Base-by-base conservation (phyloP, 2,797 vertebrate genomes). In the Acipenser oxyrinchus region DNA sequence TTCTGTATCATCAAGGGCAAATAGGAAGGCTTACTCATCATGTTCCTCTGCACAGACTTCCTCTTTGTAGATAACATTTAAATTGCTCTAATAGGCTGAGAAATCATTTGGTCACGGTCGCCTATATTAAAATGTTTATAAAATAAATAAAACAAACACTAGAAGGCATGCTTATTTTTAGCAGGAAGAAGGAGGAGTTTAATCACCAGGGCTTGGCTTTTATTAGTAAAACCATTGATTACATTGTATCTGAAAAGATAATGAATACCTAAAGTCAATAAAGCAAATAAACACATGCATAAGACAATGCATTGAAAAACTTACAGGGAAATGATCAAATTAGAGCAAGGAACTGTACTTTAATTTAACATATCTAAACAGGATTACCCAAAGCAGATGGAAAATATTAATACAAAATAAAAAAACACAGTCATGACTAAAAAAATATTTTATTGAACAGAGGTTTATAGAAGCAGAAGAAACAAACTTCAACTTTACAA, bases 101-200 rank as follows among this genome's bases (percentile, higher is more conserved):
- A 75, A 78, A 79, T 74, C 8, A 78, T 68, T 73, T 65, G 69
- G 60, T 72, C 75, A 76, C 63, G 73, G 70, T 65, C 76, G 76
- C 69, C 69, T 66, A 49, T 63, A 49, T 65, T 69, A 78, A 81
- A 67, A 82, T 76, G 73, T 77, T 37, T 71, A 65, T 68, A 13
- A 72, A 75, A 67, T 69, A 59, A 57, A 37, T 37, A 5, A 48
- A 59, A 58, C 13, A 64, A 66, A 69, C 57, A 23, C 53, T 6
- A 12, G 13, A 64, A 18, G 79, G 77, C 76, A 71, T 53, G 37
- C 37, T 37, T 37, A 37, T 37, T 37, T 37, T 69, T 70, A 55
- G 52, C 64, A 68, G 70, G 66, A 65, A 12, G 60, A 69, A 78
- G 70, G 71, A 69, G 72, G 65, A 62, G 57, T n/a, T 57, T 8